phyloP scores from a whole-genome alignment of 2,113 vertebrate species.

The Euleptes europaea region DNA sequence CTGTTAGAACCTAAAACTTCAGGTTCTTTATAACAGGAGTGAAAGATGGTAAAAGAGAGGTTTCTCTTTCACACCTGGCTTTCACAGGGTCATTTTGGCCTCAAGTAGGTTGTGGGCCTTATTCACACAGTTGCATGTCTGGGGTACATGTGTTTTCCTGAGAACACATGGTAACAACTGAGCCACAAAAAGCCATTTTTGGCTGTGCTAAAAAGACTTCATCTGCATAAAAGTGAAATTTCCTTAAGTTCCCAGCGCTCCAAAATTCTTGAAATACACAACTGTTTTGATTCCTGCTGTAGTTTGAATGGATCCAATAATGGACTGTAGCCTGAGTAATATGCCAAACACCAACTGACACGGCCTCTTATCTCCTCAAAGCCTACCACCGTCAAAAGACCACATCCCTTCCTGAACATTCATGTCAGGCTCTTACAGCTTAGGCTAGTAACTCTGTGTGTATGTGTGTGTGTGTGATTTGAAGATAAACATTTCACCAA shows the following conservation, averaged over 20 bases:
- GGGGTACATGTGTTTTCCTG: neutral
- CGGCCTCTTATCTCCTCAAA: constrained; percentile 39
- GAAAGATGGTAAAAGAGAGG: too few species aligned
- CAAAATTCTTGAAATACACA: constrained; percentile 49
- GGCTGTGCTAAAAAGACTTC: constrained; percentile 47
- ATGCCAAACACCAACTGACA: constrained; percentile 25
- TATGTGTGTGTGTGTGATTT: constrained; percentile 6
- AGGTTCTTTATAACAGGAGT: too few species aligned
- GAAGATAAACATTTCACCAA: constrained; percentile 25
- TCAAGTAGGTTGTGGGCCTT: too few species aligned
- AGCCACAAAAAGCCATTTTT: constrained; percentile 47
- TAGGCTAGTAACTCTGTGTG: constrained; percentile 36
- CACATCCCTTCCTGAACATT: constrained; percentile 50
- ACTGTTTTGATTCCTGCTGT: constrained; percentile 58
- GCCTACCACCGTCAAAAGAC: constrained; percentile 50
- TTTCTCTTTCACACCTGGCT: too few species aligned
- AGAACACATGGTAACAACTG: constrained; percentile 26
- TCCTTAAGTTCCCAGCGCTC: constrained; percentile 33
- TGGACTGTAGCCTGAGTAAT: neutral
- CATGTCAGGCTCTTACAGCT: constrained; percentile 1
- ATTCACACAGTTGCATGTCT: neutral
- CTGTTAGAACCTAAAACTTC: too few species aligned
- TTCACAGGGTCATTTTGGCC: too few species aligned
- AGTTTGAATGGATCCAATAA: constrained; percentile 51
- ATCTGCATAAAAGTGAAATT: constrained; percentile 36